phyloP scores from a whole-genome alignment of 2,888 invertebrate species.

The Pachycephus smyrnensis region DNA sequence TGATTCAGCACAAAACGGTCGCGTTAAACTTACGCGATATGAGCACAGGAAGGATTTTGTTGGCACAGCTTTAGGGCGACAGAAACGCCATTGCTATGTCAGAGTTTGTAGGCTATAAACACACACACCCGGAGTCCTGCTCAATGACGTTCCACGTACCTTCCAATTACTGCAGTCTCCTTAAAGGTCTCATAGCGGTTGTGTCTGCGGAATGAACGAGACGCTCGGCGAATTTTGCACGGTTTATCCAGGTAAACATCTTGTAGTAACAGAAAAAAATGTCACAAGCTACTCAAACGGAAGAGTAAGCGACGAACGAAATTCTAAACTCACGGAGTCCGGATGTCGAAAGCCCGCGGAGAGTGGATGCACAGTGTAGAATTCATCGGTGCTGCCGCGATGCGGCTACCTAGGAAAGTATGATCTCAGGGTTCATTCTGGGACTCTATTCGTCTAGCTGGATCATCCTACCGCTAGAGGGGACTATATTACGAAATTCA shows the following conservation, averaged over 20 bases:
- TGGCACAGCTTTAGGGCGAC: slow-evolving; percentile 44
- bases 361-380: neutral
- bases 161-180: slow-evolving; percentile 54
- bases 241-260: slow-evolving; percentile 69
- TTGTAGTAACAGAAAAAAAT: slow-evolving; percentile 69
- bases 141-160: slow-evolving; percentile 43
- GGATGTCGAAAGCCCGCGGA: slow-evolving; percentile 12
- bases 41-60: slow-evolving; percentile 27
- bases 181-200: slow-evolving; percentile 53
- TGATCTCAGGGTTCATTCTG: neutral
- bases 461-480: neutral
- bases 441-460: neutral
- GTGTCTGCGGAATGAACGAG: slow-evolving; percentile 54
- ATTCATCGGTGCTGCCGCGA: neutral
- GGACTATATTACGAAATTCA: neutral
- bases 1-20: neutral
- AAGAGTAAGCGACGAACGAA: slow-evolving; percentile 58
- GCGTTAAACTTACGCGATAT: neutral
- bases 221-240: slow-evolving; percentile 61
- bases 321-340: slow-evolving; percentile 53
- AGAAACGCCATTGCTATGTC: slow-evolving; percentile 65
- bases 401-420: neutral
- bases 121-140: slow-evolving; percentile 47
- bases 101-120: slow-evolving; percentile 65
- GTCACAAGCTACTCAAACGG: slow-evolving; percentile 62